phyloP scores from a whole-genome alignment of 2,113 vertebrate species.

The Promerops cafer region DNA sequence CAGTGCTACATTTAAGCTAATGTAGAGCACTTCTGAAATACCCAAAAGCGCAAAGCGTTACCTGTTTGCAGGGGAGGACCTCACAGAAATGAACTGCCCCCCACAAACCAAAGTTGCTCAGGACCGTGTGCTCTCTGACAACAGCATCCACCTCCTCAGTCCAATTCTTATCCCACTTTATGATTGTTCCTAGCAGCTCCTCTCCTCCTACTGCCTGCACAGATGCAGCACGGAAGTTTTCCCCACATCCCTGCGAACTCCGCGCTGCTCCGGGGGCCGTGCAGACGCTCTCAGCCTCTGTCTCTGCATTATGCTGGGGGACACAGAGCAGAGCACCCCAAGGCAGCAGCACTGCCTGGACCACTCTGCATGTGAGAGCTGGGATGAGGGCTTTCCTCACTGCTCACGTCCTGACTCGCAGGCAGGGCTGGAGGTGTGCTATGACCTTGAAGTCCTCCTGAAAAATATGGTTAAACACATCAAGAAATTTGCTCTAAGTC shows the following conservation, averaged over 20 bases:
- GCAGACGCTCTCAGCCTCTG: neutral
- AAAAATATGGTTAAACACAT: neutral
- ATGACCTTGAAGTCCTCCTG: neutral
- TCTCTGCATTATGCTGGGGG: fast-evolving
- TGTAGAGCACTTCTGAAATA: neutral
- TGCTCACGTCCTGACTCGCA: neutral
- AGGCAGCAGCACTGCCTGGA: fast-evolving
- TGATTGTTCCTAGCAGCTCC: neutral
- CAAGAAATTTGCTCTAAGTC: neutral
- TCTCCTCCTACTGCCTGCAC: neutral
- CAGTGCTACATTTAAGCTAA: neutral
- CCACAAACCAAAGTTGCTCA: neutral
- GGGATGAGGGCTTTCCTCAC: neutral
- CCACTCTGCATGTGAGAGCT: fast-evolving
- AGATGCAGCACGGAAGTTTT: neutral
- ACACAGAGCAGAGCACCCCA: neutral
- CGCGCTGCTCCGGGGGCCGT: fast-evolving
- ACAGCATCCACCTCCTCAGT: neutral
- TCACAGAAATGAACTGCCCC: neutral
- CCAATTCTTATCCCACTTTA: neutral
- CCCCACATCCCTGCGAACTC: neutral
- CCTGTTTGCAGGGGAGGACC: neutral
- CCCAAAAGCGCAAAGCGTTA: neutral
- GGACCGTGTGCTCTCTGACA: fast-evolving
- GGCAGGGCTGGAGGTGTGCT: neutral